Conservation (phyloP, 2,113 vertebrate species). For the Equus quagga region DNA sequence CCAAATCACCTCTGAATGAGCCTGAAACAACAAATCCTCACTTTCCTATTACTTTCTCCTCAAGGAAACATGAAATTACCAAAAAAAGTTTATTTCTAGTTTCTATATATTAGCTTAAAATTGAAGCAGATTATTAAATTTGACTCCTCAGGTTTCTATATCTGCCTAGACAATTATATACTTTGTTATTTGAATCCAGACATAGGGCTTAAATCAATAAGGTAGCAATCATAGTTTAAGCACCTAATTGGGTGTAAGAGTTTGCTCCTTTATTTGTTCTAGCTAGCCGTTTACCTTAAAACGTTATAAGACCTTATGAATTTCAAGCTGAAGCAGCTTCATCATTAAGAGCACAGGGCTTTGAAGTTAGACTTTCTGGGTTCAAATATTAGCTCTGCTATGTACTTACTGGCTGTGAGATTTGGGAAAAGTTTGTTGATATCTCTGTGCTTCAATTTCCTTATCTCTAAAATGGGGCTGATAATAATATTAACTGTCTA, state of each 20-base stretch:
- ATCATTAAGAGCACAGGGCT: not conserved
- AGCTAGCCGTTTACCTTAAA: not conserved
- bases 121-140: conserved; percentile 53
- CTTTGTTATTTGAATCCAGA: conserved; percentile 24
- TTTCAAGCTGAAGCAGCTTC: conserved; percentile 40
- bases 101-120: conserved; percentile 21
- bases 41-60: conserved; percentile 25
- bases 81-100: not conserved
- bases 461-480: not conserved
- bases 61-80: conserved; percentile 49
- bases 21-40: conserved; percentile 29
- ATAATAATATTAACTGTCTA: conserved; percentile 1
- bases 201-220: conserved; percentile 13
- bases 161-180: conserved; percentile 4
- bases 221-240: not conserved
- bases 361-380: conserved; percentile 29
- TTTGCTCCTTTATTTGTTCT: conserved; percentile 40
- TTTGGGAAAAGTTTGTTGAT: conserved; percentile 11
- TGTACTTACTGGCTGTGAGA: not conserved
- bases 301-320: not conserved
- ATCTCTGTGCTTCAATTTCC: not conserved
- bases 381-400: not conserved
- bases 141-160: not conserved
- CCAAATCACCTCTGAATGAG: not conserved
- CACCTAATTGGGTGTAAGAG: not conserved